These are phyloP conservation scores for Lamprologus ornatipinnis DNA, from an alignment of 2,113 vertebrate species.

Conservation along the genomic window DNA sequence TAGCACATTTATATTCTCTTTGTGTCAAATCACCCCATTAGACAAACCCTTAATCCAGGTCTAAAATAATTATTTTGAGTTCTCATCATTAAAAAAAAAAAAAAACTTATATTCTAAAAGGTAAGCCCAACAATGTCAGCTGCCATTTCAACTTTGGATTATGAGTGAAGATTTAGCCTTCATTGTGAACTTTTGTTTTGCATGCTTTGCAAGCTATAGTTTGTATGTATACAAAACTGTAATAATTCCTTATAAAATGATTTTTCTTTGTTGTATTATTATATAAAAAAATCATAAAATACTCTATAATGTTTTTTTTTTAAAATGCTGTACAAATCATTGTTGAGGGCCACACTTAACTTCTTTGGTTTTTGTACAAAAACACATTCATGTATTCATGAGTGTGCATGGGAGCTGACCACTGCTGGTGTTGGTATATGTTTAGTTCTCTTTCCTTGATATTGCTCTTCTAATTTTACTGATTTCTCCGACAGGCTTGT, in stretches of 20 bases:
- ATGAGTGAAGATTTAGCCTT: not conserved
- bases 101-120: not conserved
- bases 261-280: not conserved
- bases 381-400: not conserved
- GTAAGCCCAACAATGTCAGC: not conserved
- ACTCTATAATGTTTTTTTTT: not conserved
- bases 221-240: not conserved
- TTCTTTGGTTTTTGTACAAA: not conserved
- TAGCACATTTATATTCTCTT: not conserved
- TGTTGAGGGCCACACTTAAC: not conserved
- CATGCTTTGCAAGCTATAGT: not conserved
- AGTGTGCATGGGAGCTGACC: not conserved
- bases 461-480: not conserved
- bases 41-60: not conserved
- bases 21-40: not conserved
- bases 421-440: not conserved
- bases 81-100: not conserved
- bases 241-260: not conserved
- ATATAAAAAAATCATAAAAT: not conserved
- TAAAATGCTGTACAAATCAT: not conserved
- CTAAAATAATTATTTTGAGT: not conserved
- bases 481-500: not conserved
- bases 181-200: not conserved
- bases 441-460: not conserved
- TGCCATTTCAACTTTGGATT: not conserved